A percentile compares a stretch with the other conserved stretches of the same genome.
These are phyloP conservation scores for Augiades crinisus DNA, from an alignment of 2,888 invertebrate genomes.

Conservation along the genomic window DNA sequence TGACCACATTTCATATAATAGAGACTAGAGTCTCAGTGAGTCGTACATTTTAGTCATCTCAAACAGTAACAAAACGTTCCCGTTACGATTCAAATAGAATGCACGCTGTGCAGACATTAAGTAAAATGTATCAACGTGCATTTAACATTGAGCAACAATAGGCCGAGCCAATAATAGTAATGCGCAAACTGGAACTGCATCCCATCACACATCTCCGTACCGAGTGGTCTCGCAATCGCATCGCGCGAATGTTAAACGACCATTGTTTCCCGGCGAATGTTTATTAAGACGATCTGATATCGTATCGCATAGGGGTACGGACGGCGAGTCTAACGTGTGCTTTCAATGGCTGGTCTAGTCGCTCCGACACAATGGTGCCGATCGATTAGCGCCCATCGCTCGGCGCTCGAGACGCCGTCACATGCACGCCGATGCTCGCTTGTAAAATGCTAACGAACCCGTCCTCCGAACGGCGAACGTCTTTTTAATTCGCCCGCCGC, in stretches of 20 bases:
- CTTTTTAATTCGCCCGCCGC: constrained; percentile 54
- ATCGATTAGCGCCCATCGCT: constrained; percentile 62
- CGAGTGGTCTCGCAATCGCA: constrained; percentile 44
- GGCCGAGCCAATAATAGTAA: constrained; percentile 50
- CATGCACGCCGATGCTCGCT: constrained; percentile 34
- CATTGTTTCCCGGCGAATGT: constrained; percentile 74
- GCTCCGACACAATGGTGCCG: constrained; percentile 57
- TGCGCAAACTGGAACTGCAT: constrained; percentile 46
- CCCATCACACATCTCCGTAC: constrained; percentile 47
- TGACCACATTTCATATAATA: neutral
- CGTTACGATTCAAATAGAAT: constrained; percentile 17
- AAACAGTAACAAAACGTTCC: constrained; percentile 6
- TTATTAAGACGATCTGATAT: constrained; percentile 79
- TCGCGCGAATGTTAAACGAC: constrained; percentile 61
- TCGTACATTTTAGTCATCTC: constrained; percentile 16
- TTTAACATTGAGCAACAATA: constrained; percentile 47
- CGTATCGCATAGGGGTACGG: constrained; percentile 66
- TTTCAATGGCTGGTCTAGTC: constrained; percentile 53
- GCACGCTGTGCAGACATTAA: constrained; percentile 18
- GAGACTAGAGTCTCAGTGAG: neutral
- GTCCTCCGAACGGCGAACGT: constrained; percentile 50
- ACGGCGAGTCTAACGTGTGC: constrained; percentile 67
- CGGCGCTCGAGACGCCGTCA: constrained; percentile 30
- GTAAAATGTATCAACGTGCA: constrained; percentile 19
- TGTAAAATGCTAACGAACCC: constrained; percentile 55